Base-by-base conservation (phyloP, 2,113 vertebrate species). In the Neogale vison region DNA sequence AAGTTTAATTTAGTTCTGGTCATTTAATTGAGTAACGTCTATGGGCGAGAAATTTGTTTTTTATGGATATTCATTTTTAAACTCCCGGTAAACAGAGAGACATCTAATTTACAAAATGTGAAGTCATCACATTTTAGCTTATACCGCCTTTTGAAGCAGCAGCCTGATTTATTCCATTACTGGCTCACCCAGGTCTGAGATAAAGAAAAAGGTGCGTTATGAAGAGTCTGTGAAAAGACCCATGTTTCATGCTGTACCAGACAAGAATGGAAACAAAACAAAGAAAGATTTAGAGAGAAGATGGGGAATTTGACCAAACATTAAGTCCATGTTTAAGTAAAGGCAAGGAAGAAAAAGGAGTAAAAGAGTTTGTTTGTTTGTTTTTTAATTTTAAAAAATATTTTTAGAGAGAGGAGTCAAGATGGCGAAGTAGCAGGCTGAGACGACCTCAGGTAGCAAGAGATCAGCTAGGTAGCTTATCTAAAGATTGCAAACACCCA, bases 11-110 rank as follows among this genome's bases (percentile, higher is more conserved):
- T 80, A 85, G 77, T 88, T 17, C 4, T 76, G 57, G 63, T 85
- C 82, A 96, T 72, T 95, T 93, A 96, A 83, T 36, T 90, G 92
- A 97, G 50, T 85, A 86, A 72, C 2, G 0, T 86, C 42, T 86
- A 65, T 65, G 81, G 20, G 34, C 61, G n/a, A 96, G 69, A 95
- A 91, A 81, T 84, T 39, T 69, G 8, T 57, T 87, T 79, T 93
- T 80, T 61, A 67, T 47, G 24, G 63, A 92, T 93, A 79, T 67
- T 96, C 34, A 80, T 84, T 93, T 96, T 63, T 81, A 96, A 96
- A 96, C 18, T 83, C 47, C 17, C 26, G 18, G n/a, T 95, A 63
- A 45, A 79, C 69, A 72, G 36, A 84, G 29, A 45, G 29, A 26
- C 36, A 96, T 31, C 82, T 80, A 67, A 72, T 88, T 91, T 69